Percentiles rank a stretch among this genome's conserved stretches.
These are phyloP conservation scores for Zaprionus taronus DNA, from an alignment of 1,140 invertebrate species.

Conservation along the genomic window DNA sequence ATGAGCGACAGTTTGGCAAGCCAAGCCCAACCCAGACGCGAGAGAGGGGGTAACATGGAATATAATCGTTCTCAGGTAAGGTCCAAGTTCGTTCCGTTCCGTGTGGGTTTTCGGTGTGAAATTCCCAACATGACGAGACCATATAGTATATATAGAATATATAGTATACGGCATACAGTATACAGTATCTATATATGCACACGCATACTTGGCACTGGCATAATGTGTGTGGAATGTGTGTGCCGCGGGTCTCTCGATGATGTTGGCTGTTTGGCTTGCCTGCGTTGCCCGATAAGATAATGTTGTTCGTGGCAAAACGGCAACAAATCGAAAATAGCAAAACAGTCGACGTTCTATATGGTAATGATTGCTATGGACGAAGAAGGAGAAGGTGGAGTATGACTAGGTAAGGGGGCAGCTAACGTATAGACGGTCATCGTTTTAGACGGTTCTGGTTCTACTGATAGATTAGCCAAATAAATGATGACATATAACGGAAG, in stretches of 20 bases:
- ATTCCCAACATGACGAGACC: constrained; percentile 31
- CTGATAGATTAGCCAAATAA: constrained; percentile 32
- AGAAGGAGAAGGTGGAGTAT: background rate
- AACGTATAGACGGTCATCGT: background rate
- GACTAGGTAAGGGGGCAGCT: background rate
- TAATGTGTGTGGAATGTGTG: constrained; percentile 54
- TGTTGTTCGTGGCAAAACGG: constrained; percentile 54
- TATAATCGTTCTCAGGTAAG: background rate
- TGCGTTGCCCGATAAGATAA: constrained; percentile 73
- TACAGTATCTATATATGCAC: constrained; percentile 13
- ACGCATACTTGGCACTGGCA: constrained; percentile 9
- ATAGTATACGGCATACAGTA: background rate
- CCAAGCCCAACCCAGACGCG: constrained; percentile 5
- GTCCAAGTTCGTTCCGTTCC: background rate
- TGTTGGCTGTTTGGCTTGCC: constrained; percentile 47
- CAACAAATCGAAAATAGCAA: constrained; percentile 74
- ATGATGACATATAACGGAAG: constrained; percentile 69
- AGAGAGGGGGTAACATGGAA: background rate
- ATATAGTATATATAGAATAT: constrained; percentile 20
- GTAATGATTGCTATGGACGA: constrained; percentile 51
- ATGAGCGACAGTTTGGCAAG: background rate
- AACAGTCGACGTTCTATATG: constrained; percentile 63
- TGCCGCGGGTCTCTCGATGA: constrained; percentile 26
- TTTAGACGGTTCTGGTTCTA: background rate
- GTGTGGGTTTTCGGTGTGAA: constrained; percentile 38